Evolutionary conservation across 2,797 vertebrate genomes (phyloP), one percentile per base, ranked within the genome.

Genomic region (Cephalopachus bancanus): DNA sequence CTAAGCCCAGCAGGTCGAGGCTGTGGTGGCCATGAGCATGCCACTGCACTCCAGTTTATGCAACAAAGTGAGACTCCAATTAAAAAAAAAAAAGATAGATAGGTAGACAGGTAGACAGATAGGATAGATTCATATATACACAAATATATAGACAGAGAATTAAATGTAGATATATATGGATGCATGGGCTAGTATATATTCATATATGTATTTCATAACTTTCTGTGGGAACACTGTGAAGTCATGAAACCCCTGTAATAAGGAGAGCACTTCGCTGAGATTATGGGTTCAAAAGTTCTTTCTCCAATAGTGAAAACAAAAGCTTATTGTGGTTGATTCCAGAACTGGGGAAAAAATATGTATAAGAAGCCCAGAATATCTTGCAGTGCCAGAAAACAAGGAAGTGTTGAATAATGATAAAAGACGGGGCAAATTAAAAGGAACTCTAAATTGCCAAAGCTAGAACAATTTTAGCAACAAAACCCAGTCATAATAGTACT

Each of bases 301-400:
- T 86, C 33, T 91, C 24, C 3, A 84, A 24, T 74, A 44, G 74
- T 33, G 30, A 49, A 74, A 72, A 89, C 22, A n/a, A 89, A 28
- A 60, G 19, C n/a, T 83, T 8, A 22, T 93, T 88, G 12, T 64
- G 19, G 20, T 71, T 85, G 33, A 59, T 86, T 94, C 59, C 3
- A 94, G 22, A n/a, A 86, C 10, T 3, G 16, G 3, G 5, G 7
- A 0, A 60, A 92, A 89, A 90, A 78, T 9, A 60, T 44, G 44
- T 75, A 49, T 5, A 51, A 67, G 24, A 16, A 87, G 4, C 55
- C 75, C 78, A 10, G 64, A 91, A 17, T 93, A 94, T 17, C 10
- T 74, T 37, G 8, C 51, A 20, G 16, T 94, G 44, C 15, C 80
- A 83, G 33, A 95, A 96, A 89, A 71, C 30, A 96, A 86, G 30